Evolutionary conservation across 2,888 invertebrate species (phyloP).

Genomic region (Stomorhina lunata): DNA sequence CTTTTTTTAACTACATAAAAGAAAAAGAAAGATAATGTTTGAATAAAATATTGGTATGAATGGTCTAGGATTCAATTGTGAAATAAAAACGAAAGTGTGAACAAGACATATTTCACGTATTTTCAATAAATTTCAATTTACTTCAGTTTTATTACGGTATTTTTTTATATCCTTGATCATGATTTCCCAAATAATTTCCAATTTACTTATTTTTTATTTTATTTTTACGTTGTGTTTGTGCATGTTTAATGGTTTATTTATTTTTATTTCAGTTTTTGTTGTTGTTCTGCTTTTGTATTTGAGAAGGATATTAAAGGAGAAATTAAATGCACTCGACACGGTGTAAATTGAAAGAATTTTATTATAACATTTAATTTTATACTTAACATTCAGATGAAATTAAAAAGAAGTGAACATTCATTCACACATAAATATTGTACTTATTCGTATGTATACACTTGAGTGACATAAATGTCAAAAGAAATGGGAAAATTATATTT

Average conservation of each 20-base stretch:
- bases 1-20: not conserved
- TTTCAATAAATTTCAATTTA: conserved; percentile 29
- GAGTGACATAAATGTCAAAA: conserved; percentile 36
- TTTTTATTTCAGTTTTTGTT: not conserved
- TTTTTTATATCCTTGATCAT: not conserved
- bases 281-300: not conserved
- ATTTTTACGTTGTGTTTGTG: conserved; percentile 15
- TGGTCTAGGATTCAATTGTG: not conserved
- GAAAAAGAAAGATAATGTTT: not conserved
- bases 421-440: too few species aligned
- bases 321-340: conserved; percentile 12
- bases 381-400: conserved; percentile 24
- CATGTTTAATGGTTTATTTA: not conserved
- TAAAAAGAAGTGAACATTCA: too few species aligned
- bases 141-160: conserved; percentile 8
- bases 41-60: not conserved
- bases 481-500: conserved; percentile 1
- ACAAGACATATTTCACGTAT: not conserved
- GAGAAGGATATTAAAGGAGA: not conserved
- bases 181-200: conserved; percentile 4
- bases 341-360: conserved; percentile 33
- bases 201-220: conserved; percentile 27
- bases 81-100: not conserved
- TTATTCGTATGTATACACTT: too few species aligned
- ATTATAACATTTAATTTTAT: conserved; percentile 33